A percentile compares a stretch with the other conserved stretches of the same genome.
Evolutionary conservation across 1,140 invertebrate species (phyloP).

Genomic region (Drosophila varians): DNA sequence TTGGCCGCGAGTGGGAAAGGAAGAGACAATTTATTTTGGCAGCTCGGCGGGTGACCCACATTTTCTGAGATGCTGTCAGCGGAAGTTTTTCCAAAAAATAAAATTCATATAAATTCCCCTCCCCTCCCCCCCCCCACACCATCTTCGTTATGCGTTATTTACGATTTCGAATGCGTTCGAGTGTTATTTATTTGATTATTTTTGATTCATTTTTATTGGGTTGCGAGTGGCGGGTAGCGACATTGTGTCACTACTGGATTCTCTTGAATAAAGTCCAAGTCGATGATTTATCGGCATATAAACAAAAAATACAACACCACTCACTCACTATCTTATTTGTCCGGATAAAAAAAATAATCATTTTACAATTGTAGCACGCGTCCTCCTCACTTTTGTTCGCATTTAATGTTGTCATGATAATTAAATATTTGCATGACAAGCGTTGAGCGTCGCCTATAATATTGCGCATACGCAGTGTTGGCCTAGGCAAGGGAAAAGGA

Average conservation of each 20-base stretch:
- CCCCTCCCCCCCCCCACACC: neutral
- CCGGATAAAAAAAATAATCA: constrained; percentile 13
- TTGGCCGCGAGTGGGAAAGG: constrained; percentile 14
- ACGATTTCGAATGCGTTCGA: constrained; percentile 45
- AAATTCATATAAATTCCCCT: constrained; percentile 50
- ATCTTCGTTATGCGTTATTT: constrained; percentile 42
- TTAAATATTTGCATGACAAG: constrained; percentile 62
- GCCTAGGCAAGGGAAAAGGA: constrained; percentile 32
- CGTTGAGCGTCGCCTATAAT: constrained; percentile 10
- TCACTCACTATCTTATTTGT: constrained; percentile 61
- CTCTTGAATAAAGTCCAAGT: constrained; percentile 55
- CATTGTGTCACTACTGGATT: constrained; percentile 73
- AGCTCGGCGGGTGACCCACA: constrained; percentile 40
- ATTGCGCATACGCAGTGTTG: constrained; percentile 60
- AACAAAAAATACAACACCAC: constrained; percentile 26
- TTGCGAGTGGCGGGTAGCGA: constrained; percentile 42
- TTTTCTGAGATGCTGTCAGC: constrained; percentile 45
- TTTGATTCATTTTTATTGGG: constrained; percentile 81
- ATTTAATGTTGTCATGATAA: constrained; percentile 33
- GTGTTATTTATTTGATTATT: constrained; percentile 80
- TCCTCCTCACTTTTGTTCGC: constrained; percentile 14
- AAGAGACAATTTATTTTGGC: constrained; percentile 75
- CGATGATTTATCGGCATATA: constrained; percentile 66
- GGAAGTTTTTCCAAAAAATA: constrained; percentile 70
- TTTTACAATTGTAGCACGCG: constrained; percentile 50